Percentiles rank a stretch among this genome's conserved stretches.
phyloP scores from a whole-genome alignment of 2,113 vertebrate species.

The Lophura nycthemera region DNA sequence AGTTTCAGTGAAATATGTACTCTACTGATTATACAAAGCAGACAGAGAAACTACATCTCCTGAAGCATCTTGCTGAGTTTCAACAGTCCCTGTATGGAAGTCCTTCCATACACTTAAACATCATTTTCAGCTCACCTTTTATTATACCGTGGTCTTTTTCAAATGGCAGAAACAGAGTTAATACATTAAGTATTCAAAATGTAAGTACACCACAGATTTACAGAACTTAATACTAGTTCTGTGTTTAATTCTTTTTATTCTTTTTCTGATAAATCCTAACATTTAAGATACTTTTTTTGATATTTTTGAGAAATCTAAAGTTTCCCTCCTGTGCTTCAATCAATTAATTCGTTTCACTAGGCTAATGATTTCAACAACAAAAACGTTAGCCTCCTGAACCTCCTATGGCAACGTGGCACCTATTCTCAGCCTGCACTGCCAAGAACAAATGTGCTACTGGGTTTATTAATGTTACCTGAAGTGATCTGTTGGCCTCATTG shows the following conservation, averaged over 20 bases:
- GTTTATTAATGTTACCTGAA: slow-evolving; percentile 53
- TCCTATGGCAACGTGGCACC: slow-evolving; percentile 31
- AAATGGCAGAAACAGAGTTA: neutral
- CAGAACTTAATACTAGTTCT: neutral
- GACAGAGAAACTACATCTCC: neutral
- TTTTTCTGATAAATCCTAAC: neutral
- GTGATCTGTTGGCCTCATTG: slow-evolving; percentile 1
- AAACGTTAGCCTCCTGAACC: neutral
- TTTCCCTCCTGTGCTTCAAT: neutral
- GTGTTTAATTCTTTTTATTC: neutral
- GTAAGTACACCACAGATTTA: neutral
- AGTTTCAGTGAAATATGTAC: neutral
- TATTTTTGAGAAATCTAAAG: neutral
- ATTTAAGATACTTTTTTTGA: neutral
- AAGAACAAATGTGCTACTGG: slow-evolving; percentile 28
- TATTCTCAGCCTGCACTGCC: neutral
- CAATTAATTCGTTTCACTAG: neutral
- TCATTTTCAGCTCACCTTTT: neutral
- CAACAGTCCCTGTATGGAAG: neutral
- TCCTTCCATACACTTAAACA: neutral
- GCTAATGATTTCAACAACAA: slow-evolving; percentile 11
- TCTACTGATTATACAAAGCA: neutral
- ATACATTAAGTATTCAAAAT: neutral
- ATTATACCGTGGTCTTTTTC: neutral
- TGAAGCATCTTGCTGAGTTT: neutral